A percentile compares a stretch with the other conserved stretches of the same genome.
Conservation (phyloP, 2,888 invertebrate genomes). For the Carterocephalus palaemon region DNA sequence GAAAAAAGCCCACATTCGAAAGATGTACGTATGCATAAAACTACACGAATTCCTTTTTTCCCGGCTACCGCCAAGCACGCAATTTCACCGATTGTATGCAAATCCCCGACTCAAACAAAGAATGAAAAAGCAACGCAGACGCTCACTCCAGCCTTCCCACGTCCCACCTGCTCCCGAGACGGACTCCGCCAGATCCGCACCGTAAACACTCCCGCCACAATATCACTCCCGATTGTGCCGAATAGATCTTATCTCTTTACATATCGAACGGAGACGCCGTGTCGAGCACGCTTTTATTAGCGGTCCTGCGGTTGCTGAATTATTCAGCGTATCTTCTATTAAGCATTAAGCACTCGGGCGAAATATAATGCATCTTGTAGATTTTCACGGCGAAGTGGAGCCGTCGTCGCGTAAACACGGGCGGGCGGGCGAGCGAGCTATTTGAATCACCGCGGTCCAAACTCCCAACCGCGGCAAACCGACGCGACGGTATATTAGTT, state of each 20-base stretch:
- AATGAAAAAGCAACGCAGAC: slow-evolving; percentile 70
- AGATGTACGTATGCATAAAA: slow-evolving; percentile 58
- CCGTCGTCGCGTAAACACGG: slow-evolving; percentile 47
- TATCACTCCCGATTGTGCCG: slow-evolving; percentile 66
- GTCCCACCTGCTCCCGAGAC: slow-evolving; percentile 49
- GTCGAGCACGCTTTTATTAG: slow-evolving; percentile 68
- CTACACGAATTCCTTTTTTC: slow-evolving; percentile 61
- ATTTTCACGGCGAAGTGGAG: slow-evolving; percentile 56
- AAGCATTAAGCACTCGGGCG: slow-evolving; percentile 64
- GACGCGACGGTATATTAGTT: slow-evolving; percentile 29
- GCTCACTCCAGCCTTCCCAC: slow-evolving; percentile 54
- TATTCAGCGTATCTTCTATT: slow-evolving; percentile 68
- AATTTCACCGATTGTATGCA: slow-evolving; percentile 77
- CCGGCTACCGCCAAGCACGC: slow-evolving; percentile 57
- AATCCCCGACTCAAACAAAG: slow-evolving; percentile 73
- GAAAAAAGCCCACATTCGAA: slow-evolving; percentile 42
- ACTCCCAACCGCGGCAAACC: too few relatives aligned
- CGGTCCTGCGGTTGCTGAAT: slow-evolving; percentile 62
- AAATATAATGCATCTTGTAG: slow-evolving; percentile 66
- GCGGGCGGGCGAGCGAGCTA: slow-evolving; percentile 35
- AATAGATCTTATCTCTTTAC: slow-evolving; percentile 67
- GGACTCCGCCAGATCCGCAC: slow-evolving; percentile 51
- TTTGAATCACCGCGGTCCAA: slow-evolving; percentile 54
- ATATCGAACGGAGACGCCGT: slow-evolving; percentile 61
- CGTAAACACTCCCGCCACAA: slow-evolving; percentile 54